Base-by-base conservation (phyloP, 2,113 vertebrate genomes). In the Oryzias celebensis region DNA sequence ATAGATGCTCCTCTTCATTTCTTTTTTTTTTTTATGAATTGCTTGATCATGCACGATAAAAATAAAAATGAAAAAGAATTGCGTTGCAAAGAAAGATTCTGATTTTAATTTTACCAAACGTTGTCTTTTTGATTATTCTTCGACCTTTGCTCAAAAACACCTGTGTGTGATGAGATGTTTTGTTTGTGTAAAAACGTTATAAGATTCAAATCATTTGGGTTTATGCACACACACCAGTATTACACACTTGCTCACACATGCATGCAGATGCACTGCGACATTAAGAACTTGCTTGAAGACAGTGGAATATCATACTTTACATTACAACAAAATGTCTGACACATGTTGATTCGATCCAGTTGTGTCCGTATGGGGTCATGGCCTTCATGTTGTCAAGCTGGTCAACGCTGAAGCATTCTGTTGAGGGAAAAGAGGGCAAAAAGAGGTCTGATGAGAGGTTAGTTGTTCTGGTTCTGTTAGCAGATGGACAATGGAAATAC, bases 341-440 rank as follows among this genome's bases (percentile, higher is more conserved):
- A 67, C 63, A 22, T 24, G 16, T 47, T 28, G 56, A 82, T 78
- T 86, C 85, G 75, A 75, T 81, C 80, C 83, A 26, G 67, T 60
- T 22, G 68, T 17, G 70, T 79, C 64, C 71, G 52, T 65, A 46
- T 42, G 36, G 62, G 70, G 75, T 76, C 45, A 1, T 22, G 70
- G 67, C 72, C 74, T 81, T 50, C 3, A 2, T 77, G 72, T 66
- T 58, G 64, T 64, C 66, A 28, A 56, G 62, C 55, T 42, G 23
- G 53, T 81, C 62, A 4, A 54, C 62, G 43, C 63, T 15, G 7
- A 31, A 23, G 57, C 26, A n/a, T 24, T 63, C 87, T 87, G 73
- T 78, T 56, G 74, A 67, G 62, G 55, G 62, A 36, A 50, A 68
- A 78, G 55, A 53, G 53, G 61, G 63, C 26, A 52, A 57, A 52